Base-by-base conservation (phyloP, 2,888 invertebrate species). In the Limnephilus marmoratus region DNA sequence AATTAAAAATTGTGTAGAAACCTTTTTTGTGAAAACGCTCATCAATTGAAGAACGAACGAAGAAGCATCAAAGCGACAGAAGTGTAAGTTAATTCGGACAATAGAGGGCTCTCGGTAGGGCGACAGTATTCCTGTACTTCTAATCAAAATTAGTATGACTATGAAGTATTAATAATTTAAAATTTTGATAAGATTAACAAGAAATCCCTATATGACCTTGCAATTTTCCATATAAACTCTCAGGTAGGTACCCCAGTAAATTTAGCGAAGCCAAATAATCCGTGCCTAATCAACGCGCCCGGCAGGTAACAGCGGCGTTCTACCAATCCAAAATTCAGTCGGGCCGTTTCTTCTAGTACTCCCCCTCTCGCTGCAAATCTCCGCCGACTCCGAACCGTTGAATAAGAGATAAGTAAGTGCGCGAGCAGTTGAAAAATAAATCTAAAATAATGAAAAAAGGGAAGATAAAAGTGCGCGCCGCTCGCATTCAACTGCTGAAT, bases 381-480 rank as follows among this genome's bases (percentile, higher is more conserved):
- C 41, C 85, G 41, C 49, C n/a, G 37, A 53, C 88, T 80, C 88
- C 18, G 80, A 68, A 29, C 68, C n/a, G 81, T 37, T 92, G 92
- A 92, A 92, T 90, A 92, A 92, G 85, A 80, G 85, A 92, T 92
- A 85, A 88, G 41, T 90, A 45, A 82, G 82, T 82, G 90, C 80
- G 82, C 83, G 88, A 92, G 37, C 31, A 37, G 85, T 90, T 92
- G 92, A 92, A 92, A 92, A 92, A 92, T 92, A 90, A 90, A 92
- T 92, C 90, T 85, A 41, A 81, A 83, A 81, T 90, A 92, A 92
- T 90, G 92, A 92, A 92, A 92, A 92, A 90, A 68, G 81, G 85
- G 18, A 81, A 45, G 82, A 91, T 81, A 88, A 91, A 91, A 85
- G n/a, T 82, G 91, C 88, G 81, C 53, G 68, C 91, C 81, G 82